phyloP scores from a whole-genome alignment of 2,797 vertebrate genomes.

The Halcyon chelicuti region DNA sequence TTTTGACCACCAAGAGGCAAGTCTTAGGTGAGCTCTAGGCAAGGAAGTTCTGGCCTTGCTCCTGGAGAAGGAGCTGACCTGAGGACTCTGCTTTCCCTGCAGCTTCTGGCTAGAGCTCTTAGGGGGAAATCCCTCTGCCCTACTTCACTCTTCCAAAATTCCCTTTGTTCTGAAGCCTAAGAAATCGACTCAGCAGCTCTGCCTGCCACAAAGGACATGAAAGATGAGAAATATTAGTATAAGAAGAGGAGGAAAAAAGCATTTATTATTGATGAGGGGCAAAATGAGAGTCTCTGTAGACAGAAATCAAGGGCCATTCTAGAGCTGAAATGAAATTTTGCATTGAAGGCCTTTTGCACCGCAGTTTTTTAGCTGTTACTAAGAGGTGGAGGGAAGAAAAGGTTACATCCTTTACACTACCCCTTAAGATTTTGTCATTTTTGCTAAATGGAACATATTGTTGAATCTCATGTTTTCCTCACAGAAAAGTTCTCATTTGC shows the following conservation, averaged over 20 bases:
- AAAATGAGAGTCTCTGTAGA: background rate
- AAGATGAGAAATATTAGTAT: background rate
- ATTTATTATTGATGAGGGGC: background rate
- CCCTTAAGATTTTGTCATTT: constrained; percentile 12
- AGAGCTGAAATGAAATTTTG: background rate
- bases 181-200: background rate
- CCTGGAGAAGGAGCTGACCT: background rate
- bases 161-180: background rate
- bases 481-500: constrained; percentile 37
- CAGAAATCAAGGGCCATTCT: background rate
- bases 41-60: background rate
- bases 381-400: background rate
- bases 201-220: background rate
- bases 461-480: constrained; percentile 16
- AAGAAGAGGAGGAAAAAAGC: background rate
- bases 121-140: background rate
- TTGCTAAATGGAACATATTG: constrained; percentile 40
- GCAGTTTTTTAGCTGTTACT: background rate
- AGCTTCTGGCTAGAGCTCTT: background rate
- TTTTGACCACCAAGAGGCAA: background rate
- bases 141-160: background rate
- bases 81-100: background rate
- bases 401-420: background rate
- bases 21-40: background rate
- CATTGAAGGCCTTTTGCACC: constrained; percentile 21